Conservation (phyloP, 1,140 invertebrate species). For the Drosophila paulistorum region DNA sequence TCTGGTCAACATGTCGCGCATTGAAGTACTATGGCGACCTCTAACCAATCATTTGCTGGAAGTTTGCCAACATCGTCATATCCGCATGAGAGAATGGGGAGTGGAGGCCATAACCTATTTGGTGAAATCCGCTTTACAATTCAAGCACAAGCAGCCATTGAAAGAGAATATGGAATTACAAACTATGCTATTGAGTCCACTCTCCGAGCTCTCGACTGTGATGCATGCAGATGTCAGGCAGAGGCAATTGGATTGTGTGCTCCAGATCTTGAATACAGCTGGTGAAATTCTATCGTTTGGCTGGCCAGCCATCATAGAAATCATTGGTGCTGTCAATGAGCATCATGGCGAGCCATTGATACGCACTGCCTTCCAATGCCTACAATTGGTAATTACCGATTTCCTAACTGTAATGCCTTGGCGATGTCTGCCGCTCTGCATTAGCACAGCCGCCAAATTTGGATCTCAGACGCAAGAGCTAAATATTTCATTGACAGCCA, state of each 20-base stretch:
- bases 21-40: slow-evolving; percentile 97
- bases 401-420: slow-evolving; percentile 95
- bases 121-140: slow-evolving; percentile 95
- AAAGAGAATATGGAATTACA: slow-evolving; percentile 94
- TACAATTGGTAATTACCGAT: slow-evolving; percentile 98
- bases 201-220: slow-evolving; percentile 95
- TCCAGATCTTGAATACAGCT: slow-evolving; percentile 95
- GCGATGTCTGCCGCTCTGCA: slow-evolving; percentile 93
- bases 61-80: slow-evolving; percentile 97
- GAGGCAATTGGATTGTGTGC: slow-evolving; percentile 96
- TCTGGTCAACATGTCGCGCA: slow-evolving; percentile 95
- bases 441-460: slow-evolving; percentile 97
- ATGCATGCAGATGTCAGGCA: slow-evolving; percentile 96
- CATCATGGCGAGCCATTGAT: slow-evolving; percentile 96
- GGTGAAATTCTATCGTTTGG: slow-evolving; percentile 96
- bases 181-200: slow-evolving; percentile 92
- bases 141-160: slow-evolving; percentile 92
- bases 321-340: slow-evolving; percentile 96
- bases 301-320: slow-evolving; percentile 96
- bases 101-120: slow-evolving; percentile 98
- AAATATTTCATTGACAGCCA: slow-evolving; percentile 98
- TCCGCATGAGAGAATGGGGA: slow-evolving; percentile 98
- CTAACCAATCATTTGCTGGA: slow-evolving; percentile 98
- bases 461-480: slow-evolving; percentile 98
- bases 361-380: slow-evolving; percentile 96